phyloP scores from a whole-genome alignment of 2,888 invertebrate genomes.

The Pycnomerus fuliginosus region DNA sequence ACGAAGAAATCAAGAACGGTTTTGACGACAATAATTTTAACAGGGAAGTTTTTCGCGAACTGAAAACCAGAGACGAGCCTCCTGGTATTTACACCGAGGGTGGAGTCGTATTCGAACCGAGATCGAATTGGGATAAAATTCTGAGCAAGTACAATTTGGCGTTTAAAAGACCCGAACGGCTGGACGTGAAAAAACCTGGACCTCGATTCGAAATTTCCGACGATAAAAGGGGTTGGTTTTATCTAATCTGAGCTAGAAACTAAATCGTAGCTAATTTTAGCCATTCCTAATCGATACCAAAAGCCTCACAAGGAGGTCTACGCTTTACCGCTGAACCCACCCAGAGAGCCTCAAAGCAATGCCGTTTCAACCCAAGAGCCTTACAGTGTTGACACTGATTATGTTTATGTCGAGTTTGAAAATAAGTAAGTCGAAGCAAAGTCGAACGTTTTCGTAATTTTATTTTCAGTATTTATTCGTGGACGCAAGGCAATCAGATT shows the following conservation, averaged over 20 bases:
- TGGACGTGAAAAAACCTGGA: slow-evolving; percentile 95
- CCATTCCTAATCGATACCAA: slow-evolving; percentile 6
- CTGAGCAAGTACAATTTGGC: slow-evolving; percentile 68
- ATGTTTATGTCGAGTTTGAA: slow-evolving; percentile 75
- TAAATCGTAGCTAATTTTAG: too few species aligned
- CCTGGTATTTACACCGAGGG: slow-evolving; percentile 63
- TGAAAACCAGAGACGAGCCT: slow-evolving; percentile 34
- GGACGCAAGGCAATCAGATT: slow-evolving; percentile 73
- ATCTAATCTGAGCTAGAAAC: too few species aligned
- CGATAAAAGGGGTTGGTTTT: slow-evolving; percentile 16
- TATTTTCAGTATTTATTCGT: slow-evolving; percentile 58
- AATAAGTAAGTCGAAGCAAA: slow-evolving; percentile 59
- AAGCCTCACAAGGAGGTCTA: too few species aligned
- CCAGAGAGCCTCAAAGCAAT: not conserved
- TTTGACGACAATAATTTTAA: slow-evolving; percentile 26
- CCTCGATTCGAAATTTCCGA: slow-evolving; percentile 68
- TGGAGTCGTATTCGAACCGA: slow-evolving; percentile 58
- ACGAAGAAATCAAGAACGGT: slow-evolving; percentile 18
- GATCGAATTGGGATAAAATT: slow-evolving; percentile 57
- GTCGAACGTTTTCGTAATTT: slow-evolving; percentile 1
- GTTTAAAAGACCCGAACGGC: slow-evolving; percentile 83
- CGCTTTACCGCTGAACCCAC: not conserved
- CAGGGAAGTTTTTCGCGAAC: slow-evolving; percentile 38
- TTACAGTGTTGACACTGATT: slow-evolving; percentile 70
- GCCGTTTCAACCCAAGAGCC: slow-evolving; percentile 3